phyloP scores from a whole-genome alignment of 2,113 vertebrate genomes.

The Bothrops jararaca region DNA sequence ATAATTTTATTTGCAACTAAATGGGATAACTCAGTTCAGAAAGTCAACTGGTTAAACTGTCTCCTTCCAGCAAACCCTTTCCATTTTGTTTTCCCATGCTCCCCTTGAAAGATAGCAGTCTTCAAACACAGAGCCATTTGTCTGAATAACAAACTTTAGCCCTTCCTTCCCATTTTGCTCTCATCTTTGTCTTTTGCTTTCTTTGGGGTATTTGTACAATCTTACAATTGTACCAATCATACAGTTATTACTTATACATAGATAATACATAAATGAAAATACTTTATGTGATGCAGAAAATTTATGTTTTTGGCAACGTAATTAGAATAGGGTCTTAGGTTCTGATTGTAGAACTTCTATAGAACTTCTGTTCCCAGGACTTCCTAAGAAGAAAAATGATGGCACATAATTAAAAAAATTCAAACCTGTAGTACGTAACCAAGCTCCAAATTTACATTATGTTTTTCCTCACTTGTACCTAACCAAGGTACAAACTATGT shows the following conservation, averaged over 20 bases:
- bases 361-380: neutral
- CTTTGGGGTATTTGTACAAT: neutral
- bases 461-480: neutral
- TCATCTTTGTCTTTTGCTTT: neutral
- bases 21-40: neutral
- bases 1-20: neutral
- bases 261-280: neutral
- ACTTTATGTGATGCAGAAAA: neutral
- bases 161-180: neutral
- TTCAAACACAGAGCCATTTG: neutral
- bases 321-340: neutral
- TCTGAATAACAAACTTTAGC: neutral
- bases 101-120: neutral
- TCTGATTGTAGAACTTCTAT: neutral
- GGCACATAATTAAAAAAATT: neutral
- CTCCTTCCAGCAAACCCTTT: neutral
- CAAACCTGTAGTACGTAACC: neutral
- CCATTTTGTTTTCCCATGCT: neutral
- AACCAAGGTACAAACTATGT: neutral
- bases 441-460: neutral
- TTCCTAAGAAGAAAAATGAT: neutral
- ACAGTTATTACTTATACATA: neutral
- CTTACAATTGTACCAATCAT: neutral
- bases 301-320: neutral
- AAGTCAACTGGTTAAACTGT: neutral